A percentile compares a stretch with the other conserved stretches of the same genome.
Evolutionary conservation across 2,888 invertebrate genomes (phyloP).

Genomic region (Lasioglossum zephyrum): DNA sequence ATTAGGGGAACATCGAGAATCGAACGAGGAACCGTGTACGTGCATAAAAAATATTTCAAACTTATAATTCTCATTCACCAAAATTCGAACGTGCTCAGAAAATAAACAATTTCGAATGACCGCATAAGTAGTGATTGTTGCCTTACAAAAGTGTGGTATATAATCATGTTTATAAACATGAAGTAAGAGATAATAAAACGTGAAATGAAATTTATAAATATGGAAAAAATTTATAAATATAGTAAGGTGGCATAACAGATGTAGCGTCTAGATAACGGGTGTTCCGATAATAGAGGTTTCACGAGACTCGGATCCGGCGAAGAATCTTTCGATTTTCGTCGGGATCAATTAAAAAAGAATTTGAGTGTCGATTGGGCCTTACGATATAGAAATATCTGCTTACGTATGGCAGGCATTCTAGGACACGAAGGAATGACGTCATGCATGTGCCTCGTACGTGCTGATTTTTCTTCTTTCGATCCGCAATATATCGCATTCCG

Average conservation of each 20-base stretch:
- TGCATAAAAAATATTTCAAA: background rate
- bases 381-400: constrained; percentile 65
- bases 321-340: background rate
- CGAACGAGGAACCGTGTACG: background rate
- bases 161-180: background rate
- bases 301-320: background rate
- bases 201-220: background rate
- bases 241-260: background rate
- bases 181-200: background rate
- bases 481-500: constrained; percentile 50
- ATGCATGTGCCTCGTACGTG: constrained; percentile 59
- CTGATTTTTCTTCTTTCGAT: constrained; percentile 61
- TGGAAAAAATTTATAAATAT: background rate
- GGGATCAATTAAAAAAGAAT: constrained; percentile 52
- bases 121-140: background rate
- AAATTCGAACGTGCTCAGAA: background rate
- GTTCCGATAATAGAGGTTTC: background rate
- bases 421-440: constrained; percentile 62
- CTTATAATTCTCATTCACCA: background rate
- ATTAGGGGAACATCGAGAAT: background rate
- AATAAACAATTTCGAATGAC: background rate
- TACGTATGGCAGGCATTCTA: constrained; percentile 64
- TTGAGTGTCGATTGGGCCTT: constrained; percentile 44
- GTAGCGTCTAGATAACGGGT: background rate
- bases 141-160: background rate